Percentiles rank a stretch among this genome's conserved stretches.
Evolutionary conservation across 2,113 vertebrate species (phyloP).

Genomic region (Callipepla squamata): DNA sequence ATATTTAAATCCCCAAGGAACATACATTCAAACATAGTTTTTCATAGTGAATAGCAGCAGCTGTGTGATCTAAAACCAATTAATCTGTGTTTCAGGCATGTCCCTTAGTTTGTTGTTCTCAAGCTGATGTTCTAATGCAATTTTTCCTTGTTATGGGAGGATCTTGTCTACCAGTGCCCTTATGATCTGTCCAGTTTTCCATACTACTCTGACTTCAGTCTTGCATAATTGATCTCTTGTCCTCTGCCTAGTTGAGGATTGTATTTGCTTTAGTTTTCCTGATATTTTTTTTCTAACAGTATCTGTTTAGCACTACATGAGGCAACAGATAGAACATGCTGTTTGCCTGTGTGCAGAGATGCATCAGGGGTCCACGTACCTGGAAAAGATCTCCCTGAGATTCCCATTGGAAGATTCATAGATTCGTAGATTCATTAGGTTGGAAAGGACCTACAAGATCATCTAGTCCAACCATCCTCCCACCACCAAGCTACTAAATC

Average conservation of each 20-base stretch:
- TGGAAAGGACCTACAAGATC: no score
- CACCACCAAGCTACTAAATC: no score
- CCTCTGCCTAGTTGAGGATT: background rate
- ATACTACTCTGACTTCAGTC: background rate
- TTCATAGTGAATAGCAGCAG: background rate
- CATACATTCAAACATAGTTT: background rate
- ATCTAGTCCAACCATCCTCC: no score
- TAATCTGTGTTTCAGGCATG: background rate
- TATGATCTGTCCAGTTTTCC: background rate
- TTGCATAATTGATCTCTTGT: background rate
- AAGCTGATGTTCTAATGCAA: background rate
- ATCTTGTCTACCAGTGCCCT: background rate
- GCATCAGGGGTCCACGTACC: accelerated
- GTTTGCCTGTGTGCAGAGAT: background rate
- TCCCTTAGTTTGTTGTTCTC: background rate
- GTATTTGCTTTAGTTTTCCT: background rate
- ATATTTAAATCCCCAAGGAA: background rate
- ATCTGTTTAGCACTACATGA: background rate
- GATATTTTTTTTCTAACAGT: background rate
- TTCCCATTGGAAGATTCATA: background rate
- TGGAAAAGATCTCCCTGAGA: background rate
- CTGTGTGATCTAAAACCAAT: background rate
- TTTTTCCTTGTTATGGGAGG: background rate
- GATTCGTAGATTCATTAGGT: no score
- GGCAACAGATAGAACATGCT: background rate